Evolutionary conservation across 2,113 vertebrate species (phyloP).

Genomic region (Muscicapa adusta): DNA sequence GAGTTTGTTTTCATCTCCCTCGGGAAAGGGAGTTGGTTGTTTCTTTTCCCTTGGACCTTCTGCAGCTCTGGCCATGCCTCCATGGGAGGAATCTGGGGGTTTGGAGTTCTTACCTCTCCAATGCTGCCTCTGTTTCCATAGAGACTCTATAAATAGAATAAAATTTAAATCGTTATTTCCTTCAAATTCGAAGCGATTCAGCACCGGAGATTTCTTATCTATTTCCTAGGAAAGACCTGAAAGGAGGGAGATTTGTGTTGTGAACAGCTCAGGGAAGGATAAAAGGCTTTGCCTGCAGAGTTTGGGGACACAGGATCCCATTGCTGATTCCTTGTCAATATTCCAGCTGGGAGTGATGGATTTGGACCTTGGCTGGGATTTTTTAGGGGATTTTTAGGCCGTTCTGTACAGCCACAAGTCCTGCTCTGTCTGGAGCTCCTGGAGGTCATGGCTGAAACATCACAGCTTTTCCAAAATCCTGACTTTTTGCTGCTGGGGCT

Average conservation of each 20-base stretch:
- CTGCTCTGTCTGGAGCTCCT: background rate
- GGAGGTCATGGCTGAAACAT: fast-evolving
- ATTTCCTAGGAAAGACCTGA: background rate
- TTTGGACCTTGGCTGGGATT: background rate
- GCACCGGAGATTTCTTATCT: background rate
- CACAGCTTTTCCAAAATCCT: background rate
- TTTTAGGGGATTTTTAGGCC: background rate
- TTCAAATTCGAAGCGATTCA: background rate
- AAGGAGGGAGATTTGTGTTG: background rate
- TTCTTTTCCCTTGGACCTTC: background rate
- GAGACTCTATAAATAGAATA: constrained; percentile 79
- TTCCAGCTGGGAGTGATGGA: background rate
- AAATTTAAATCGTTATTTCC: constrained; percentile 57
- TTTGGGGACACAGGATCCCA: background rate
- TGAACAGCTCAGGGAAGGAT: background rate
- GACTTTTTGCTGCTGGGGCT: background rate
- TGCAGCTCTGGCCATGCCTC: background rate
- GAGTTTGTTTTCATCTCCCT: background rate
- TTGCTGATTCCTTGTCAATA: background rate
- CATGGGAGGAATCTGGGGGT: constrained; percentile 39
- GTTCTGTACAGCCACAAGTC: fast-evolving
- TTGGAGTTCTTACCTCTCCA: constrained; percentile 55
- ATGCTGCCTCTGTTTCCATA: constrained; percentile 75
- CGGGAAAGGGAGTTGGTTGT: background rate
- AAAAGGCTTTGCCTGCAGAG: background rate